Evolutionary conservation across 2,113 vertebrate genomes (phyloP), one percentile per base, ranked within the genome.

Genomic region (Okapia johnstoni): DNA sequence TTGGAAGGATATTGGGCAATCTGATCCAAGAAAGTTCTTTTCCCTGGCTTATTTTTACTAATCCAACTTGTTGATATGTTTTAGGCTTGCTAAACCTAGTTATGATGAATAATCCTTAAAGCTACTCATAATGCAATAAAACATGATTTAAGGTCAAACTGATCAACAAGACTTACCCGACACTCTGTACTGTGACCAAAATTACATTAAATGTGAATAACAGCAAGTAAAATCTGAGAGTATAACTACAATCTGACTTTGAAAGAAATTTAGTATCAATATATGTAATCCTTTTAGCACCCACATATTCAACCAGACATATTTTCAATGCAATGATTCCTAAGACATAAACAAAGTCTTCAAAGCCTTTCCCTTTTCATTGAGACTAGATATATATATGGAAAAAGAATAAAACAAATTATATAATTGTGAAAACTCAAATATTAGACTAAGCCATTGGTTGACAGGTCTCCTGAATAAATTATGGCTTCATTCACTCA

Each of bases 1-100:
- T 98, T 94, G 93, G 97, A 96, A 98, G 88, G 95, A 94, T 46
- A 92, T 1, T 94, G 87, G 40, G 66, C 25, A 94, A 90, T 86
- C 19, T 63, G 66, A 96, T 77, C 90, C 77, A 96, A 73, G 85
- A 92, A 96, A 95, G 81, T 86, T 93, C 70, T 88, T 61, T 80
- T 77, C n/a, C 80, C 66, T 92, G 48, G 63, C 48, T 96, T 93
- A 77, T 90, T 94, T 96, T 96, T 61, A 90, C 95, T 84, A 95
- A 88, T 36, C 58, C 81, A 97, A 90, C 73, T 96, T 90, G 60
- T 52, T 94, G 85, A 94, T 91, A 54, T 70, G 73, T 80, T 94
- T 93, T 83, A 83, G 88, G 70, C 43, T 77, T 93, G 80, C 81
- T 96, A 83, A 85, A 80, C 6, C 46, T 76, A 57, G 55, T 93